Conservation (phyloP, 2,113 vertebrate species). For the Benitochromis conjunctus region DNA sequence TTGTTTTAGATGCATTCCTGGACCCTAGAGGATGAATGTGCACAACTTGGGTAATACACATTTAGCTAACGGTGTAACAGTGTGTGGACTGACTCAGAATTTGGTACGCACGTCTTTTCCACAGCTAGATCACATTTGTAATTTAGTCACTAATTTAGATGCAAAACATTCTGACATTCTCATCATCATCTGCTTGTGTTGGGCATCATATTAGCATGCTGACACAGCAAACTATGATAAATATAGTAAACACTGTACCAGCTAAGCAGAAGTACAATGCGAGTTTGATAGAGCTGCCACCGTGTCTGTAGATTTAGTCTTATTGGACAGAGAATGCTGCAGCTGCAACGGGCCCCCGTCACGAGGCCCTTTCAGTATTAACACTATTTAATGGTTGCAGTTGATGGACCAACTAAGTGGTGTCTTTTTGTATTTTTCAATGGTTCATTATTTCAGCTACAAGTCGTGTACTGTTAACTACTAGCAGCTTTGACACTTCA, state of each 20-base stretch:
- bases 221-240: not conserved
- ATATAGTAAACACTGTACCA: not conserved
- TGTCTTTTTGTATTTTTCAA: not conserved
- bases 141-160: not conserved
- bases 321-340: not conserved
- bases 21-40: not conserved
- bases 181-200: not conserved
- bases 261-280: not conserved
- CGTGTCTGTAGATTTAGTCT: not conserved
- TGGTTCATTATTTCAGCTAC: not conserved
- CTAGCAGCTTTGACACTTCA: not conserved
- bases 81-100: not conserved
- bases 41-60: not conserved
- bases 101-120: not conserved
- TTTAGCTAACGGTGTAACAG: not conserved
- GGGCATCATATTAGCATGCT: not conserved
- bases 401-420: not conserved
- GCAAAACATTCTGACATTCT: not conserved
- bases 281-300: not conserved
- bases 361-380: not conserved
- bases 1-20: not conserved
- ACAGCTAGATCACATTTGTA: not conserved
- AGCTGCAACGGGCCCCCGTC: not conserved
- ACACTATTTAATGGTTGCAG: conserved; percentile 23
- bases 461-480: not conserved